These are phyloP conservation scores for Cheilinus undulatus DNA, from an alignment of 2,113 vertebrate species.

Conservation along the genomic window DNA sequence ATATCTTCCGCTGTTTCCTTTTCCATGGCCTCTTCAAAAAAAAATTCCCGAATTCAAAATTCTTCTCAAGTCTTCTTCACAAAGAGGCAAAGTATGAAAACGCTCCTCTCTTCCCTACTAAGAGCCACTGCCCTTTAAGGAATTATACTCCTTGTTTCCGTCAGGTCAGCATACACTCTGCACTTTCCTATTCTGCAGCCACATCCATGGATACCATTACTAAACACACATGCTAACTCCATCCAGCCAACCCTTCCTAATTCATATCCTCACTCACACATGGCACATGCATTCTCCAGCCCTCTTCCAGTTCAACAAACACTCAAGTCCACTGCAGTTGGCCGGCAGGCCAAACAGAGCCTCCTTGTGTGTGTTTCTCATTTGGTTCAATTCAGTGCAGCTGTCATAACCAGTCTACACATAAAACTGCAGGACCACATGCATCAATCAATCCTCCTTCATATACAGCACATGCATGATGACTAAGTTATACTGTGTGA, in stretches of 20 bases:
- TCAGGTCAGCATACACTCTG: slow-evolving; percentile 36
- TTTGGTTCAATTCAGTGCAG: slow-evolving; percentile 39
- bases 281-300: slow-evolving; percentile 12
- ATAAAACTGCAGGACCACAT: slow-evolving; percentile 43
- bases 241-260: slow-evolving; percentile 11
- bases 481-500: neutral
- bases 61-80: slow-evolving; percentile 5
- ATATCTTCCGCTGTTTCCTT: neutral
- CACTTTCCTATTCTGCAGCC: slow-evolving; percentile 43
- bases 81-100: neutral
- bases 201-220: slow-evolving; percentile 46
- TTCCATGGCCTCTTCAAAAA: too few species aligned
- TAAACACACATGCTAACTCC: slow-evolving; percentile 41
- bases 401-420: slow-evolving; percentile 29
- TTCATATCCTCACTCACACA: slow-evolving; percentile 26
- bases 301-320: slow-evolving; percentile 17
- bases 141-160: slow-evolving; percentile 40
- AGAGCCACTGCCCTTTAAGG: slow-evolving; percentile 13
- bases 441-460: slow-evolving; percentile 29
- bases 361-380: slow-evolving; percentile 30
- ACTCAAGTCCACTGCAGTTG: slow-evolving; percentile 4
- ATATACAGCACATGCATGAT: slow-evolving; percentile 17
- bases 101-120: slow-evolving; percentile 16
- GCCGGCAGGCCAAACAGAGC: slow-evolving; percentile 38
- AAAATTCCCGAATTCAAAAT: neutral